A percentile compares a stretch with the other conserved stretches of the same genome.
Conservation (phyloP, 2,113 vertebrate genomes). For the Bufo gargarizans region DNA sequence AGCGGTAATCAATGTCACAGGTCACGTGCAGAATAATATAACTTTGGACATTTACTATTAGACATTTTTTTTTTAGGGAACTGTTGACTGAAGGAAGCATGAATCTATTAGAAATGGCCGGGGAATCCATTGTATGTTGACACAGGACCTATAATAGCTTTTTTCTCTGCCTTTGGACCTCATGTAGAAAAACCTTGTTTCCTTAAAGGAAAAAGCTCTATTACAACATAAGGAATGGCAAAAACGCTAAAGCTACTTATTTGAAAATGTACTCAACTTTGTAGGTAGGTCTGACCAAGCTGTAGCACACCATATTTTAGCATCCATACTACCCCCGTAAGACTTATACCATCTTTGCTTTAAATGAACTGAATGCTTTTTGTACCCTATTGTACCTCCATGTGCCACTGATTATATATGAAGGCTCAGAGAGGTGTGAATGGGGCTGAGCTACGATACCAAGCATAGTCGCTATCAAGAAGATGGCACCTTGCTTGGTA, state of each 20-base stretch:
- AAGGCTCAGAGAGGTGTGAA: too few species aligned
- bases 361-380: too few species aligned
- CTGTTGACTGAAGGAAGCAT: constrained; percentile 13
- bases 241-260: neutral
- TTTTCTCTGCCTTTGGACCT: neutral
- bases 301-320: neutral
- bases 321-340: neutral
- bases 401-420: too few species aligned
- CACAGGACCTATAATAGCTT: neutral
- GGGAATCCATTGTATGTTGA: constrained; percentile 15
- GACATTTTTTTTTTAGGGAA: neutral
- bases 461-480: too few species aligned
- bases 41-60: constrained; percentile 41
- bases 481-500: too few species aligned
- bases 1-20: constrained; percentile 45
- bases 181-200: neutral
- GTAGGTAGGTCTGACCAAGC: neutral
- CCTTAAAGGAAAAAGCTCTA: neutral
- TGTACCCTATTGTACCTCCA: too few species aligned
- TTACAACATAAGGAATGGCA: neutral
- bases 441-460: too few species aligned
- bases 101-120: neutral
- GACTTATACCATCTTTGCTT: neutral
- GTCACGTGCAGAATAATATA: constrained; percentile 50
- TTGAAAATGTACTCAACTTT: neutral